These are phyloP conservation scores for Onychomys leucogaster DNA, from an alignment of 2,797 vertebrate species.

Conservation along the genomic window DNA sequence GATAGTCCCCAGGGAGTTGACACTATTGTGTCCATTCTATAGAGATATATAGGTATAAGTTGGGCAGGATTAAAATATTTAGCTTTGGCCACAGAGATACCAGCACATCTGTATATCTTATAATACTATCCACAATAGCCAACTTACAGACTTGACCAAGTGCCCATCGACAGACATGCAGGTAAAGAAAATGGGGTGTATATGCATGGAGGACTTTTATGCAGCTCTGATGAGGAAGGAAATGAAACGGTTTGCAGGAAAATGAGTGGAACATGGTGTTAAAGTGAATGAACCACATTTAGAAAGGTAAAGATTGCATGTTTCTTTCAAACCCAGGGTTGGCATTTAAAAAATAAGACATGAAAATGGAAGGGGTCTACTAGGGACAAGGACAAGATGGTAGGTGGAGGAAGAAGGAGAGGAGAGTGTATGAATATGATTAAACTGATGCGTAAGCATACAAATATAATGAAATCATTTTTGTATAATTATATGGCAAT, in stretches of 20 bases:
- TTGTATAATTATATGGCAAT: not conserved
- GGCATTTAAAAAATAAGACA: not conserved
- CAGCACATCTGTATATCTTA: no score
- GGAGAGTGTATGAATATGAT: no score
- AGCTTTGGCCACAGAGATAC: not conserved
- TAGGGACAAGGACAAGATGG: not conserved
- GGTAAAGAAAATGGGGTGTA: not conserved
- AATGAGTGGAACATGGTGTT: not conserved
- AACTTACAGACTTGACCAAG: not conserved
- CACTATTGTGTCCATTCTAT: not conserved
- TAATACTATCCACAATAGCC: not conserved
- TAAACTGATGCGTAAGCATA: not conserved
- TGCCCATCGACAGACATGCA: not conserved
- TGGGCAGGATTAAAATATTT: conserved; percentile 2
- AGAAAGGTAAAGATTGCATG: not conserved
- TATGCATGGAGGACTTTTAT: not conserved
- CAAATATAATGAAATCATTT: not conserved
- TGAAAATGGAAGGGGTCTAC: no score
- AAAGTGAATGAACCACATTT: not conserved
- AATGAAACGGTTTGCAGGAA: not conserved
- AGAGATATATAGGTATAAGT: not conserved
- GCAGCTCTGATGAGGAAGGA: not conserved
- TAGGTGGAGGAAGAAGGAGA: not conserved
- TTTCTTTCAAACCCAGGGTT: not conserved
- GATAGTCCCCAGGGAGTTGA: not conserved